Base-by-base conservation (phyloP, 2,888 invertebrate genomes). In the Lysandra coridon region DNA sequence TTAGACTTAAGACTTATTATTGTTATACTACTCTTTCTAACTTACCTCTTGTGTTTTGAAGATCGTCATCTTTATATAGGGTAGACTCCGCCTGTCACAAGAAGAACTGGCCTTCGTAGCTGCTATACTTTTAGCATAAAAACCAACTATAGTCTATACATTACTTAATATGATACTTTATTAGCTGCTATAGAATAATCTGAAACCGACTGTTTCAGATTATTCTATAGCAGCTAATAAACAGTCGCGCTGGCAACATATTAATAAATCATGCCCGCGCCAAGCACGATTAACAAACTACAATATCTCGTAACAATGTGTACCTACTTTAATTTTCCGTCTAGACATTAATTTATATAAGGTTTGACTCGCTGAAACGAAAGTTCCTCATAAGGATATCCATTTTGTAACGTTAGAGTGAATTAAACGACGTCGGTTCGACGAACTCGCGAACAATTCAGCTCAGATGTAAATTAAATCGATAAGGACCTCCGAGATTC, bases 381-480 rank as follows among this genome's bases (percentile, higher is more conserved):
- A 85, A 85, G 86, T 85, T 85, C 84, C 86, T 84, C 85, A 85
- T 88, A 87, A 88, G 88, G 88, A 91, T 90, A 91, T 91, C 89
- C 87, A 90, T 91, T 92, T 91, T 87, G 85, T 80, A 79, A 82
- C 78, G 89, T 90, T 89, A 87, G 87, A 88, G 87, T 88, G 88
- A 91, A 92, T 91, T 92, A 93, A 93, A 93, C 92, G 92, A 90
- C 89, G 88, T 86, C 84, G 88, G 92, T 92, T 91, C 92, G 88
- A 85, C 90, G 82, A 83, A 90, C 89, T 90, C 90, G 86, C 84
- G 87, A 92, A 92, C 92, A 93, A 92, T 92, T 88, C 88, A 87
- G 88, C 86, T 84, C 85, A 88, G 91, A 94, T 93, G 93, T 93
- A 93, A 93, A 94, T 94, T 92, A 91, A 93, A 93, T 93, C 89